A percentile compares a stretch with the other conserved stretches of the same genome.
phyloP scores from a whole-genome alignment of 2,113 vertebrate species.

The Gopherus flavomarginatus region DNA sequence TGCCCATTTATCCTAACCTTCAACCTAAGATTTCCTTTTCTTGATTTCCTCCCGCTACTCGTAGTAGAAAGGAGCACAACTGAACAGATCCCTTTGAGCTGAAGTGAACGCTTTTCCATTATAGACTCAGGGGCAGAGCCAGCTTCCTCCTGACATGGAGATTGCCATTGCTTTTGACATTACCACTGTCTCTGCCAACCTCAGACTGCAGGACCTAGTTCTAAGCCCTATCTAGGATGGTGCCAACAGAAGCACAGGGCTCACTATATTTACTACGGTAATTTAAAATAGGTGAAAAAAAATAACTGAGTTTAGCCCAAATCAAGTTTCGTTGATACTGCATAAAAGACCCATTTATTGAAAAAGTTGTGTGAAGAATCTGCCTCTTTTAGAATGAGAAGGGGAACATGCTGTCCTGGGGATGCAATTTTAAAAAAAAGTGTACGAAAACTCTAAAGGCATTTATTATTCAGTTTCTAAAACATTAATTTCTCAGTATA shows the following conservation, averaged over 20 bases:
- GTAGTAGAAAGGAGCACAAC: neutral
- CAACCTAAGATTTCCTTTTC: neutral
- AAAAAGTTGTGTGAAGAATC: slow-evolving; percentile 11
- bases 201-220: neutral
- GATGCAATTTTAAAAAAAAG: slow-evolving; percentile 6
- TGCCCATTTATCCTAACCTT: neutral
- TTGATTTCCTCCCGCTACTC: neutral
- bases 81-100: neutral
- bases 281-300: slow-evolving; percentile 28
- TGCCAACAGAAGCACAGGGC: neutral
- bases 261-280: neutral
- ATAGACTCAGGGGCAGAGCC: neutral
- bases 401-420: neutral
- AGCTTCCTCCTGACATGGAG: neutral
- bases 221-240: neutral
- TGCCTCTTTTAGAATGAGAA: neutral
- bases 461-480: slow-evolving; percentile 60
- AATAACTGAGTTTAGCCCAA: neutral
- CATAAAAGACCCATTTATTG: slow-evolving; percentile 14
- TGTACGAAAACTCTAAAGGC: slow-evolving; percentile 36
- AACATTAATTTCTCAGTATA: slow-evolving; percentile 61
- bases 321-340: slow-evolving; percentile 12
- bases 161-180: neutral
- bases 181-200: neutral
- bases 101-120: neutral